phyloP scores from a whole-genome alignment of 1,140 invertebrate genomes.

The Rhizoglyphus robini region DNA sequence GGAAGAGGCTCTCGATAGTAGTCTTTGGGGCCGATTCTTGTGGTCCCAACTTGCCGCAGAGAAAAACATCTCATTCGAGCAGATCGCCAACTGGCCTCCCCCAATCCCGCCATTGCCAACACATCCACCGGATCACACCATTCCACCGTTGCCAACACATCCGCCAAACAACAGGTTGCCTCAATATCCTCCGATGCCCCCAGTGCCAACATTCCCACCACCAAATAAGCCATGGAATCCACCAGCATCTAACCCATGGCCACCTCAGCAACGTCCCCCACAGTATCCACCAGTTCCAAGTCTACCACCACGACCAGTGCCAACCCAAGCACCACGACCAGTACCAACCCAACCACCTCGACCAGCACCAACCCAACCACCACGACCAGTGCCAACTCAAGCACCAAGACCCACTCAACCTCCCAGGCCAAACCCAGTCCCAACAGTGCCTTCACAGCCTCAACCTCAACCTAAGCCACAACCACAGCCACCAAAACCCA shows the following conservation, averaged over 20 bases:
- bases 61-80: neutral
- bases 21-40: neutral
- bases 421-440: neutral
- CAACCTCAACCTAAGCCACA: neutral
- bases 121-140: neutral
- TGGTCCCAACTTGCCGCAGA: neutral
- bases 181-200: neutral
- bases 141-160: neutral
- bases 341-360: neutral
- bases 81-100: constrained; percentile 1
- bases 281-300: neutral
- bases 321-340: neutral
- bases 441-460: neutral
- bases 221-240: neutral
- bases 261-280: neutral
- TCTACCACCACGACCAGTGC: neutral
- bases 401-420: neutral
- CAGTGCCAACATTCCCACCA: neutral
- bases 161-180: neutral
- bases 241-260: neutral
- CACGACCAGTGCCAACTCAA: neutral
- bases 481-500: neutral
- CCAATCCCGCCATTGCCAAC: neutral
- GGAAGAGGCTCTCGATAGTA: neutral
- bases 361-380: neutral